These are phyloP conservation scores for Toxonevra muliebris DNA, from an alignment of 2,888 invertebrate genomes.

Conservation along the genomic window DNA sequence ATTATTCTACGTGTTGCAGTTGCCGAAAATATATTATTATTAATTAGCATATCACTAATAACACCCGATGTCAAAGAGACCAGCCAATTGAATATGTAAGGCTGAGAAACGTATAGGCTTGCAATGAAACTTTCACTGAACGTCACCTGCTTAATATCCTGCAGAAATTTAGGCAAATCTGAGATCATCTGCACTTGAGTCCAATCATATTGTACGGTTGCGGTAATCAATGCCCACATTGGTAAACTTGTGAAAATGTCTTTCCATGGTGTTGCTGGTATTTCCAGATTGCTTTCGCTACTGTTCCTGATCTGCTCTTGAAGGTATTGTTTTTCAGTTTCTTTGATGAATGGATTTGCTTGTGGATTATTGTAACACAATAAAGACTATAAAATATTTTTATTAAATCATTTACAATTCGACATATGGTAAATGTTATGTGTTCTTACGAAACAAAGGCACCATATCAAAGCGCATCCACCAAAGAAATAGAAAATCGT, in stretches of 20 bases:
- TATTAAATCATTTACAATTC: background rate
- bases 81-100: conserved; percentile 70
- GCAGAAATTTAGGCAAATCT: conserved; percentile 69
- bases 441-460: conserved; percentile 71
- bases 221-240: conserved; percentile 76
- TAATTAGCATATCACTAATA: conserved; percentile 73
- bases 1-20: conserved; percentile 62
- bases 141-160: conserved; percentile 67
- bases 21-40: conserved; percentile 67
- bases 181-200: conserved; percentile 70
- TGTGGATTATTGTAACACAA: conserved; percentile 72
- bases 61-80: conserved; percentile 69
- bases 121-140: conserved; percentile 67
- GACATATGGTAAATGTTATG: background rate
- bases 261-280: conserved; percentile 73
- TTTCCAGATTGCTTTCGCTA: conserved; percentile 65
- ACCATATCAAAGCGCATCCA: conserved; percentile 75
- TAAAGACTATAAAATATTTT: conserved; percentile 66
- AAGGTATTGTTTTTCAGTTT: conserved; percentile 72
- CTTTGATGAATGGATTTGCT: conserved; percentile 75
- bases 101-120: conserved; percentile 67
- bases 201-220: conserved; percentile 73
- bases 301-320: conserved; percentile 71
- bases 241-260: conserved; percentile 74
- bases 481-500: conserved; percentile 79